phyloP scores from a whole-genome alignment of 2,113 vertebrate species.

The Neodontobutis hainanensis region DNA sequence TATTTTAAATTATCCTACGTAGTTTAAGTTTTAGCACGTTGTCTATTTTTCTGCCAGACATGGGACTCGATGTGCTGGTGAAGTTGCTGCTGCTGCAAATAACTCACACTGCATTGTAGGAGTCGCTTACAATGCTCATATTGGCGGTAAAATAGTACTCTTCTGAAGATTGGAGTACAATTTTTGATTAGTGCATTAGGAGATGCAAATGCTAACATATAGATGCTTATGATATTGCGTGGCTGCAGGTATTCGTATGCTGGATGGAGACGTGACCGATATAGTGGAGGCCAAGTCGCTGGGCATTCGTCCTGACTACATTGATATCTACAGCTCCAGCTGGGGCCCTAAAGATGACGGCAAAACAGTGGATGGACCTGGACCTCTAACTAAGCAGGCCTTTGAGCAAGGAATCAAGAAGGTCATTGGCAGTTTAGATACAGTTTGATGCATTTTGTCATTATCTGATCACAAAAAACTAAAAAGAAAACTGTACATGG shows the following conservation, averaged over 20 bases:
- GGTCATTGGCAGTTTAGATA: slow-evolving; percentile 68
- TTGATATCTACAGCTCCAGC: slow-evolving; percentile 95
- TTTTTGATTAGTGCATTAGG: neutral
- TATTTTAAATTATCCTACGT: neutral
- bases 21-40: neutral
- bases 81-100: slow-evolving; percentile 90
- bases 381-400: slow-evolving; percentile 87
- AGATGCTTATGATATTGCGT: slow-evolving; percentile 16
- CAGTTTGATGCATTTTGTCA: no score
- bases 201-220: neutral
- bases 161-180: neutral
- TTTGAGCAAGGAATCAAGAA: slow-evolving; percentile 92
- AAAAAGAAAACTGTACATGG: no score
- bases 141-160: slow-evolving; percentile 84
- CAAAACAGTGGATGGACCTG: slow-evolving; percentile 92
- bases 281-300: slow-evolving; percentile 93
- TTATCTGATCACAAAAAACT: no score
- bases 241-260: slow-evolving; percentile 90
- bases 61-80: slow-evolving; percentile 91
- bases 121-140: slow-evolving; percentile 89
- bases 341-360: slow-evolving; percentile 97
- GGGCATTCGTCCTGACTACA: slow-evolving; percentile 90
- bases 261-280: slow-evolving; percentile 94
- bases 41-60: slow-evolving; percentile 76
- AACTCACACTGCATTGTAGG: slow-evolving; percentile 93